A percentile compares a stretch with the other conserved stretches of the same genome.
These are phyloP conservation scores for Drosophila willistoni DNA, from an alignment of 1,140 invertebrate species.

Conservation along the genomic window DNA sequence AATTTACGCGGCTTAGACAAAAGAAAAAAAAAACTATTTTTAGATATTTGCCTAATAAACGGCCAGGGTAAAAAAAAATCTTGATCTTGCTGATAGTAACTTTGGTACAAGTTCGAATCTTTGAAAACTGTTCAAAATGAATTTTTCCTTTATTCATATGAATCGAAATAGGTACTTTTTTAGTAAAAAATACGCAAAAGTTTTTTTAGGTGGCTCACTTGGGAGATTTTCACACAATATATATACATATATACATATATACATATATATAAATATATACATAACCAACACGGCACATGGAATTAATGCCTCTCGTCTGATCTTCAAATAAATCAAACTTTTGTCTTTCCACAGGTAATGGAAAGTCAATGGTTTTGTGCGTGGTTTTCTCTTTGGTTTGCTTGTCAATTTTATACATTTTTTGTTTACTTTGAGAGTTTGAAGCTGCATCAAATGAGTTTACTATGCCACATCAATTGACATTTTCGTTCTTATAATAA, in stretches of 20 bases:
- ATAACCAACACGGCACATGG: constrained; percentile 47
- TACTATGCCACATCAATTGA: constrained; percentile 49
- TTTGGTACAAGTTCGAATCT: no score
- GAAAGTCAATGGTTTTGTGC: not conserved
- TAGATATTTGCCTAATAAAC: no score
- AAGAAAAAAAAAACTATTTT: no score
- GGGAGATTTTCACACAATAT: no score
- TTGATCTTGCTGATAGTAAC: no score
- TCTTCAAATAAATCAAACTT: constrained; percentile 56
- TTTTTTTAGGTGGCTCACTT: no score
- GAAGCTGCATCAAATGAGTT: constrained; percentile 44
- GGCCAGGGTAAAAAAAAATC: no score
- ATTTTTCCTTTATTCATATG: no score
- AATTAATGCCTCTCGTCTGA: constrained; percentile 48
- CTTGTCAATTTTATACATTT: not conserved
- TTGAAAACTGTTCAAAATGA: no score
- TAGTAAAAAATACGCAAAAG: no score
- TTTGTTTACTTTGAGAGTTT: constrained; percentile 18
- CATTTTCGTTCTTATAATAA: constrained; percentile 19
- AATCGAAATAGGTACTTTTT: no score
- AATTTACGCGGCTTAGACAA: no score
- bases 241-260: not conserved
- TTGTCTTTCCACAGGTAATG: constrained; percentile 45
- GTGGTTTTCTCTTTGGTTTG: not conserved
- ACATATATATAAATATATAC: constrained; percentile 18